Conservation (phyloP, 64 coral and sea anemone genomes). For the Pocillopora verrucosa region DNA sequence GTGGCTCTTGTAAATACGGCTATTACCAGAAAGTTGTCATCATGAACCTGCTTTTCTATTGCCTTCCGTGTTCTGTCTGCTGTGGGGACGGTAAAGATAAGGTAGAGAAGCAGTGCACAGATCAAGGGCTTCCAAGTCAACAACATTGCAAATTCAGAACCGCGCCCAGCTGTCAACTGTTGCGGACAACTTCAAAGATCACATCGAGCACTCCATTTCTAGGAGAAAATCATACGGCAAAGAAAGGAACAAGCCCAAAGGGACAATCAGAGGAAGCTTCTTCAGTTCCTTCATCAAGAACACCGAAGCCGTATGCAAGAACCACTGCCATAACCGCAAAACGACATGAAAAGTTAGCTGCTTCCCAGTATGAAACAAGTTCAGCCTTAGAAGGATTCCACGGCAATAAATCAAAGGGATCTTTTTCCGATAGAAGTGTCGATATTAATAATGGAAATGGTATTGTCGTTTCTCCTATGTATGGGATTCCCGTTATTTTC, state of each 20-base stretch:
- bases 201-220: too few relatives aligned
- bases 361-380: too few relatives aligned
- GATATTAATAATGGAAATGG: not conserved
- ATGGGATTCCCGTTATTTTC: not conserved
- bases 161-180: not conserved
- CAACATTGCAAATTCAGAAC: not conserved
- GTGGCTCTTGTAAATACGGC: not conserved
- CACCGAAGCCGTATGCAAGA: not conserved
- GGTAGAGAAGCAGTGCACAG: not conserved
- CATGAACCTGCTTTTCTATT: not conserved
- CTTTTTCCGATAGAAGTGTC: not conserved
- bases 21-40: not conserved
- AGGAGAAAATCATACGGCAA: too few relatives aligned
- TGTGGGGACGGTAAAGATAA: slow-evolving; percentile 20
- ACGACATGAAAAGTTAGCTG: too few relatives aligned
- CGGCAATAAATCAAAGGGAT: not conserved
- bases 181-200: not conserved
- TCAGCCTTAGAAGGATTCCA: not conserved
- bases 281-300: not conserved
- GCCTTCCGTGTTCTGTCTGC: slow-evolving; percentile 10
- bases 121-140: not conserved
- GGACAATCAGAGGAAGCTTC: too few relatives aligned
- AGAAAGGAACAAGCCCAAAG: not conserved
- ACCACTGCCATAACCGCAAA: not conserved
- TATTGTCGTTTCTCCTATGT: too few relatives aligned